phyloP scores from a whole-genome alignment of 2,888 invertebrate species.

The Acanthosepion esculentum region DNA sequence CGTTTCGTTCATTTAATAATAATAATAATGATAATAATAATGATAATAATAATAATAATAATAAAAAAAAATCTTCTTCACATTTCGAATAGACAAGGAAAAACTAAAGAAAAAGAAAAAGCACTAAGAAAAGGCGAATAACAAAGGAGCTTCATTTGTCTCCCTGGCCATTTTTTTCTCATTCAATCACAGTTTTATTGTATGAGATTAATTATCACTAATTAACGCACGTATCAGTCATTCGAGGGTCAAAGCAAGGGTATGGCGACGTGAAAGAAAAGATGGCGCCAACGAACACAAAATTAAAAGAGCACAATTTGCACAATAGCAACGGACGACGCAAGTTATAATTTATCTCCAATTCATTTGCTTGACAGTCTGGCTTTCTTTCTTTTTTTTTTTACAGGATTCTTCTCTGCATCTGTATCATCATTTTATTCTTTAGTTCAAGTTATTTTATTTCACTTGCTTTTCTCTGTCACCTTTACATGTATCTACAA shows the following conservation, averaged over 20 bases:
- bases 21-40: too few relatives aligned
- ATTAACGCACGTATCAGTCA: background rate
- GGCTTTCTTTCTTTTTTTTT: too few relatives aligned
- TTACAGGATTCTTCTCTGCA: background rate
- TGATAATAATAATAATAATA: too few relatives aligned
- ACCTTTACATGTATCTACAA: background rate
- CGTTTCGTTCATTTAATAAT: too few relatives aligned
- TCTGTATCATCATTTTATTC: background rate
- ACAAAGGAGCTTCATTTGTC: background rate
- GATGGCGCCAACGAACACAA: background rate
- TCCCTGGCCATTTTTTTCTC: background rate
- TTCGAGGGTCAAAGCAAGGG: background rate
- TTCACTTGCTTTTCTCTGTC: background rate
- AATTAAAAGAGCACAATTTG: background rate
- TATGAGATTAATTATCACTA: background rate
- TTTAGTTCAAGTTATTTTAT: background rate
- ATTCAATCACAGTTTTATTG: conserved; percentile 33
- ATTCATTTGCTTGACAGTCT: background rate
- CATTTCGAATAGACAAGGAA: background rate
- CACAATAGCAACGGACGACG: background rate
- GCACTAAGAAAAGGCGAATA: background rate
- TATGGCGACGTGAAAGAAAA: background rate
- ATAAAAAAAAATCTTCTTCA: too few relatives aligned
- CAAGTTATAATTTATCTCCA: background rate
- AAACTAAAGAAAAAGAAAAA: background rate